Percentiles rank a stretch among this genome's conserved stretches.
Conservation (phyloP, 2,113 vertebrate genomes). For the Sakesphorus luctuosus region DNA sequence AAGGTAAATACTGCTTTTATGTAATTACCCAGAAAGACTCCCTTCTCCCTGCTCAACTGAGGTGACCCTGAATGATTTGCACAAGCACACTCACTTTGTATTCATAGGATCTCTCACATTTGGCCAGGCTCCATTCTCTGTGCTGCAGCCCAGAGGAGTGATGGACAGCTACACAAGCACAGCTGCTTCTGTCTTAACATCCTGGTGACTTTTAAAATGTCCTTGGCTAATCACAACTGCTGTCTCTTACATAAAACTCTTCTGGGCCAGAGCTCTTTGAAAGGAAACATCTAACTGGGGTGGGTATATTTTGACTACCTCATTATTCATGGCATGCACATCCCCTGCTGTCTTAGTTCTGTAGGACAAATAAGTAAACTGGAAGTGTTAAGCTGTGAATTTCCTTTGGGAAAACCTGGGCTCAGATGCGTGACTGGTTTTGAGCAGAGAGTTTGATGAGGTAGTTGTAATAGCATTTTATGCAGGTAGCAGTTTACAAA, state of each 20-base stretch:
- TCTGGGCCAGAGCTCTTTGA: background rate
- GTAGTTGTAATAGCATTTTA: background rate
- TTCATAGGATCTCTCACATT: background rate
- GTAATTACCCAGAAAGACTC: background rate
- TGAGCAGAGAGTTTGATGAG: background rate
- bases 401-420: background rate
- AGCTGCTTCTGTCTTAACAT: background rate
- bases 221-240: background rate
- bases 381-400: background rate
- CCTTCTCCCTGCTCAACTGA: background rate
- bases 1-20: background rate
- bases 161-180: background rate
- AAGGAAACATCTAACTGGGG: background rate
- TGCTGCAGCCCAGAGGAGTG: background rate
- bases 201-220: background rate
- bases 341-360: background rate
- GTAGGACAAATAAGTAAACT: background rate
- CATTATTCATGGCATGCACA: background rate
- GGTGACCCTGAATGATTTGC: background rate
- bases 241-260: background rate
- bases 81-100: background rate
- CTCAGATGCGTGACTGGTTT: background rate
- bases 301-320: background rate
- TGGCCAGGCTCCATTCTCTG: background rate
- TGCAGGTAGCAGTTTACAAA: background rate